A percentile compares a stretch with the other conserved stretches of the same genome.
phyloP scores from a whole-genome alignment of 2,888 invertebrate genomes.

The Drosophila barbarae region DNA sequence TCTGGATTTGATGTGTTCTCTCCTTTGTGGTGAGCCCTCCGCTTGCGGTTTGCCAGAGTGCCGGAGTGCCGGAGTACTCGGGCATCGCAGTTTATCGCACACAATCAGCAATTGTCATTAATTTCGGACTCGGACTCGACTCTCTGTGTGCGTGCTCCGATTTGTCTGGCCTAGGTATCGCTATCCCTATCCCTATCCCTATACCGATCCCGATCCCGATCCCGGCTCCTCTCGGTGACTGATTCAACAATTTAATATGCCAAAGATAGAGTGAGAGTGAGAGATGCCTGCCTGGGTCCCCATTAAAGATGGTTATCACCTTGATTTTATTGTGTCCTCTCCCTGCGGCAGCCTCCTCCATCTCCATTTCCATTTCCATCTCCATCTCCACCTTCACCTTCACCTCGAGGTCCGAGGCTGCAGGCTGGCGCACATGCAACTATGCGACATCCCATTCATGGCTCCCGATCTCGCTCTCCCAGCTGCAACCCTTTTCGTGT shows the following conservation, averaged over 20 bases:
- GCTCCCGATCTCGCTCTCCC: conserved; percentile 2
- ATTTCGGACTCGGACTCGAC: conserved; percentile 66
- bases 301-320: conserved; percentile 61
- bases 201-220: not conserved
- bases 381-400: conserved; percentile 27
- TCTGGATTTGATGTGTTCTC: conserved; percentile 15
- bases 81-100: conserved; percentile 59
- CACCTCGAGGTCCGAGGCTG: not conserved
- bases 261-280: conserved; percentile 45
- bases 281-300: conserved; percentile 30
- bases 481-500: conserved; percentile 45
- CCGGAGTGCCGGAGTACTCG: not conserved
- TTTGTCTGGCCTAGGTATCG: conserved; percentile 56
- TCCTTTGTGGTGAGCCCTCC: conserved; percentile 5
- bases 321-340: conserved; percentile 62
- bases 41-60: conserved; percentile 19
- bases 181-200: not conserved
- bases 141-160: conserved; percentile 75
- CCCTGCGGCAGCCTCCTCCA: conserved; percentile 50
- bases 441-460: conserved; percentile 61
- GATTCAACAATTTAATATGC: conserved; percentile 78
- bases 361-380: not conserved
- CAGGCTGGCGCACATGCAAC: conserved; percentile 52
- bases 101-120: conserved; percentile 76
- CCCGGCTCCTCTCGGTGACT: conserved; percentile 37